A percentile compares a stretch with the other conserved stretches of the same genome.
Evolutionary conservation across 2,888 invertebrate species (phyloP).

Genomic region (Apoda limacodes): DNA sequence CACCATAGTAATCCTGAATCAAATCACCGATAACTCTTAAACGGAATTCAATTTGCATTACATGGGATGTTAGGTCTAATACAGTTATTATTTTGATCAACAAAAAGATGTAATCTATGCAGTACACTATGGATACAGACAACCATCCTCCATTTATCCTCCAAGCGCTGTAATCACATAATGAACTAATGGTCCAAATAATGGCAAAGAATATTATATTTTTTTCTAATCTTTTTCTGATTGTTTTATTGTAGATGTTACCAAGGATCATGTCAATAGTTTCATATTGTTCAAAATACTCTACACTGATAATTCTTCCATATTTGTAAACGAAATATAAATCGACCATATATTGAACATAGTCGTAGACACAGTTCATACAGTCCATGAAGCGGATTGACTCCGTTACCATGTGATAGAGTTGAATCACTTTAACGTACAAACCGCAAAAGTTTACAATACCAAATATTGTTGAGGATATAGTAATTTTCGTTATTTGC

Average conservation of each 20-base stretch:
- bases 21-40: slow-evolving; percentile 33
- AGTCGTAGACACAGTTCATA: slow-evolving; percentile 37
- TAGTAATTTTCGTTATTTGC: too few relatives aligned
- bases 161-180: slow-evolving; percentile 38
- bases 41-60: slow-evolving; percentile 36
- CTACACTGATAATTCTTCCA: slow-evolving; percentile 30
- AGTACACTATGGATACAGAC: slow-evolving; percentile 25
- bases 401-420: too few relatives aligned
- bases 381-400: slow-evolving; percentile 41
- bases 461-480: too few relatives aligned
- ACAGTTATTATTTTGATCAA: slow-evolving; percentile 45
- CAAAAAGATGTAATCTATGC: slow-evolving; percentile 34
- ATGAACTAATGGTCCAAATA: slow-evolving; percentile 31
- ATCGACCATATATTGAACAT: slow-evolving; percentile 39
- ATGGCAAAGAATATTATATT: slow-evolving; percentile 24
- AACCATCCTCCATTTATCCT: slow-evolving; percentile 27
- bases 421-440: too few relatives aligned
- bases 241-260: slow-evolving; percentile 22
- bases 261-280: slow-evolving; percentile 36
- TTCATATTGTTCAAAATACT: slow-evolving; percentile 39
- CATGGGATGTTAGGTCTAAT: slow-evolving; percentile 39
- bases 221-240: slow-evolving; percentile 28
- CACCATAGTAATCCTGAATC: slow-evolving; percentile 26
- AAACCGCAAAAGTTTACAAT: too few relatives aligned
- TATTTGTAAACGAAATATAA: slow-evolving; percentile 38